phyloP scores from a whole-genome alignment of 2,888 invertebrate species.

The Pandemis heparana region DNA sequence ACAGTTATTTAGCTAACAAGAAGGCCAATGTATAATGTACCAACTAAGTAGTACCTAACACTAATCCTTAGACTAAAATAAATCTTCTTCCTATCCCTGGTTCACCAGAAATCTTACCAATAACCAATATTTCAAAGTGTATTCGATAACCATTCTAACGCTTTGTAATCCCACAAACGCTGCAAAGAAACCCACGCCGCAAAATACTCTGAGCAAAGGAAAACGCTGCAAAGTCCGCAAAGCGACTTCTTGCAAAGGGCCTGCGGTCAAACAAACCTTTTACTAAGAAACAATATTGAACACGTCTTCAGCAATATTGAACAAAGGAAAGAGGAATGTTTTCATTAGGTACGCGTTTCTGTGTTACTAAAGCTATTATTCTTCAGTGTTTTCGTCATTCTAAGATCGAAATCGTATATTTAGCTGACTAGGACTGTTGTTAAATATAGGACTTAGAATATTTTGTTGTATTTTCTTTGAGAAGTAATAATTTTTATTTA shows the following conservation, averaged over 20 bases:
- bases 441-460: too few relatives aligned
- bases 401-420: neutral
- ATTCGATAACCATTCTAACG: neutral
- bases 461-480: neutral
- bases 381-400: neutral
- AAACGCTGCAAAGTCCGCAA: constrained; percentile 5
- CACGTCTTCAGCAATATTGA: neutral
- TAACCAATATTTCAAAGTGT: neutral
- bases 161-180: constrained; percentile 19
- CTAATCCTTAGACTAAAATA: neutral
- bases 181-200: constrained; percentile 3
- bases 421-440: too few relatives aligned
- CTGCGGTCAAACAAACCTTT: constrained; percentile 15
- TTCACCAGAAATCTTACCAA: constrained; percentile 3
- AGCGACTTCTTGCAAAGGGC: constrained; percentile 10
- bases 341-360: constrained; percentile 7
- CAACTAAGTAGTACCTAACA: too few relatives aligned
- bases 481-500: too few relatives aligned
- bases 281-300: constrained; percentile 17
- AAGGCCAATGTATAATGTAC: too few relatives aligned
- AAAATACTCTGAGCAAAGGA: constrained; percentile 4
- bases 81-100: neutral
- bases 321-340: constrained; percentile 12
- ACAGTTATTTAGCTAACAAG: too few relatives aligned
- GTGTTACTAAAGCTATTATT: neutral